Evolutionary conservation across 2,113 vertebrate genomes (phyloP).

Genomic region (Etia nguti): DNA sequence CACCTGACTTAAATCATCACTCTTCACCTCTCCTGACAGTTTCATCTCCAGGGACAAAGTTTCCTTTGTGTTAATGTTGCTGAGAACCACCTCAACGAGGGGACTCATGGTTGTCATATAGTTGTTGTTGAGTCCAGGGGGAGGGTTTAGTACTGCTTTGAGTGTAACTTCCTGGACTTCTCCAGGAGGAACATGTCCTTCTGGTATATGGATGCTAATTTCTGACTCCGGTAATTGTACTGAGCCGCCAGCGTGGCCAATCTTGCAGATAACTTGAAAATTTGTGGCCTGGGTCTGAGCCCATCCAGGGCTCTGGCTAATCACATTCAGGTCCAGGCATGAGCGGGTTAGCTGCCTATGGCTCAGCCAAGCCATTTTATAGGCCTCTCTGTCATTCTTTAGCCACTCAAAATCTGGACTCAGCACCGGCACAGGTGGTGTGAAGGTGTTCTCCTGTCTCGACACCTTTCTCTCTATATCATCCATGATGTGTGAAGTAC

Average conservation of each 20-base stretch:
- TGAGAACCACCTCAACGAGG: constrained; percentile 83
- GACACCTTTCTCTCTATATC: constrained; percentile 67
- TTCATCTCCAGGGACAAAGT: constrained; percentile 84
- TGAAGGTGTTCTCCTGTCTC: constrained; percentile 41
- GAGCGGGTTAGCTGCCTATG: constrained; percentile 89
- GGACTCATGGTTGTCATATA: constrained; percentile 87
- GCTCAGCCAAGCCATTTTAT: constrained; percentile 94
- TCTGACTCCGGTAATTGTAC: constrained; percentile 83
- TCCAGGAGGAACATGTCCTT: constrained; percentile 82
- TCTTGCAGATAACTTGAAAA: constrained; percentile 77
- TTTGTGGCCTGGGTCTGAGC: constrained; percentile 90
- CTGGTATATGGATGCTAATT: constrained; percentile 82
- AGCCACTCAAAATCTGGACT: constrained; percentile 80
- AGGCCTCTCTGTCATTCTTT: constrained; percentile 88
- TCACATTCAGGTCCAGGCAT: constrained; percentile 85
- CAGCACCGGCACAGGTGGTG: constrained; percentile 59
- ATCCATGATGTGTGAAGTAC: constrained; percentile 85
- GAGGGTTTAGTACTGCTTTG: constrained; percentile 85
- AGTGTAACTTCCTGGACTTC: constrained; percentile 87
- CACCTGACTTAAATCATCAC: constrained; percentile 85
- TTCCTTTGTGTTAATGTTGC: constrained; percentile 82
- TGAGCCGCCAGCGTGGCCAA: constrained; percentile 82
- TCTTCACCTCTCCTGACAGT: constrained; percentile 83
- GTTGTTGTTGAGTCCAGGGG: constrained; percentile 82
- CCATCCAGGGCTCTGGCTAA: constrained; percentile 91